These are phyloP conservation scores for Brachyalestes nurse DNA, from an alignment of 2,797 vertebrate species.

Conservation along the genomic window DNA sequence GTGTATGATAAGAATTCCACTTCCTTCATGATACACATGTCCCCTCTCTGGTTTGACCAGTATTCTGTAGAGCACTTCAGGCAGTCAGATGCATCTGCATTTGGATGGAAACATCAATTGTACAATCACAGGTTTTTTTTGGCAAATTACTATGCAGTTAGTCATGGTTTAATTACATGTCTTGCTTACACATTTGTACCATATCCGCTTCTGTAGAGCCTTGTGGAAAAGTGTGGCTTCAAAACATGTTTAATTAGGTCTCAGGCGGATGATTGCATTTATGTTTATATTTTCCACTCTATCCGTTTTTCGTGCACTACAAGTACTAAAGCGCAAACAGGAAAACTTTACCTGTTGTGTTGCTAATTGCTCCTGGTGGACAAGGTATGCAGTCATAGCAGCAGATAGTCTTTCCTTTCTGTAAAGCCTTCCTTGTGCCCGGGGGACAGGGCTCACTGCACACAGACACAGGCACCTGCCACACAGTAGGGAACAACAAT, in stretches of 20 bases:
- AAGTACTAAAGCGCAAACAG: constrained; percentile 26
- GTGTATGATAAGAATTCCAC: constrained; percentile 63
- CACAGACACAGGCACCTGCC: constrained; percentile 57
- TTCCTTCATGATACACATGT: constrained; percentile 62
- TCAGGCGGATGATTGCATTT: constrained; percentile 8
- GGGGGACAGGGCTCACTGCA: constrained; percentile 55
- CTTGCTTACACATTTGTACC: not conserved
- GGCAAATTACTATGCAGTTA: not conserved
- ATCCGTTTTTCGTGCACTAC: constrained; percentile 21
- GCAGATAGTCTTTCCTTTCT: constrained; percentile 56
- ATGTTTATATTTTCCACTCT: not conserved
- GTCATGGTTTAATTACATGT: not conserved
- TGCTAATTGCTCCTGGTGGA: constrained; percentile 61
- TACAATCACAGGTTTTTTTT: constrained; percentile 13
- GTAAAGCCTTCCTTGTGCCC: constrained; percentile 51
- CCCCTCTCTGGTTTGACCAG: constrained; percentile 62
- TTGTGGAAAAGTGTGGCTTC: not conserved
- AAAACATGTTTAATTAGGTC: constrained; percentile 22
- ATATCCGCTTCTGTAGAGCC: not conserved
- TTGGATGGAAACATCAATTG: constrained; percentile 49
- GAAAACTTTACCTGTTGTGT: constrained; percentile 56
- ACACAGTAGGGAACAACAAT: constrained; percentile 42
- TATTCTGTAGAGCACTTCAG: constrained; percentile 59
- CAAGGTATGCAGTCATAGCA: constrained; percentile 59
- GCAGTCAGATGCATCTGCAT: constrained; percentile 61